Base-by-base conservation (phyloP, 2,888 invertebrate species). In the Gibbula magus region DNA sequence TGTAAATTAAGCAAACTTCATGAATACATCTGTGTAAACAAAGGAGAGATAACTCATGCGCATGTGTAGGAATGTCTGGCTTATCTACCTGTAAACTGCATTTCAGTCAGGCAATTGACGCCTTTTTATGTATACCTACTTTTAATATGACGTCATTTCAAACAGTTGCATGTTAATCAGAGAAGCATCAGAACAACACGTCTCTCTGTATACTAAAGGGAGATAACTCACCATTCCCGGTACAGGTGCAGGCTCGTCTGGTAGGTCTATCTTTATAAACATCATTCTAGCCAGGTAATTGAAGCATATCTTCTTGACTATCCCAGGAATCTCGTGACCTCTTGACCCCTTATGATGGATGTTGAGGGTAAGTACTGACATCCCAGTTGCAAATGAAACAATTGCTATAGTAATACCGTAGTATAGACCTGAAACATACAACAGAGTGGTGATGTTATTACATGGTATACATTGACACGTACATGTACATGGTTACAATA, bases 251-350 rank as follows among this genome's bases (percentile, higher is more conserved):
- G 82, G 53, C 25, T 85, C 83, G 0, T 81, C 83, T 18, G 88
- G 87, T 13, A 89, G 81, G 75, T 91, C 90, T 29, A 92, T 81
- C 53, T 88, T 87, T 25, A 92, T 85, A 79, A 89, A 91, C 52
- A 92, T 83, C 45, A 91, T 73, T 79, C 84, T 89, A 39, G 96
- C 96, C 88, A 97, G 94, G 86, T 96, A 94, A 90, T 96, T 95
- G 90, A 97, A 94, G 86, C 96, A 95, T 86, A 97, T 93, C 86
- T 95, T 95, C 89, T 95, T 95, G 77, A 96, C 93, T 88, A 95
- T 91, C 74, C 94, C 94, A 70, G 97, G 96, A 83, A 97, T 96
- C 91, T 96, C 95, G 85, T 95, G 95, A 86, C 96, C 96, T 91
- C 96, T 94, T 87, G 96, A 95, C 87, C 97, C 97, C 91, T 96